These are phyloP conservation scores for Ecliptopera silaceata DNA, from an alignment of 2,888 invertebrate genomes.

Conservation along the genomic window DNA sequence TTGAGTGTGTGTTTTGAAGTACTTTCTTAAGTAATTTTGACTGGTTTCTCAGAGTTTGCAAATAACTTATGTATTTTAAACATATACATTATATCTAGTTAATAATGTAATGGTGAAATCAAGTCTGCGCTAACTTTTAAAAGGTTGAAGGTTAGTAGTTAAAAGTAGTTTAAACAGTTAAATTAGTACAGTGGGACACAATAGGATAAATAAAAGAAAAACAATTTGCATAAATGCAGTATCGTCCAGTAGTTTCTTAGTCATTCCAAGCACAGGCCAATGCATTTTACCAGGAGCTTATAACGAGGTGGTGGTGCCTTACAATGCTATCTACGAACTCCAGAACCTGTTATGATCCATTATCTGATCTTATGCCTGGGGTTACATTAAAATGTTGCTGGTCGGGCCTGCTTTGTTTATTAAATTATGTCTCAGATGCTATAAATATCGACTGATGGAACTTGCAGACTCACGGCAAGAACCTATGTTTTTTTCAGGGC, in stretches of 20 bases:
- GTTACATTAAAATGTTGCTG: conserved; percentile 71
- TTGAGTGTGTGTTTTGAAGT: no score
- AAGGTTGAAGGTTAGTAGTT: no score
- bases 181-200: no score
- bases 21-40: no score
- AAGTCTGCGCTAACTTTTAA: no score
- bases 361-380: conserved; percentile 79
- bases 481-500: no score
- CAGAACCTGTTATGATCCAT: conserved; percentile 78
- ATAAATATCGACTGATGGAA: conserved; percentile 65
- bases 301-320: conserved; percentile 76
- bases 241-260: conserved; percentile 6
- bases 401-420: conserved; percentile 78
- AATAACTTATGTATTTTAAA: no score
- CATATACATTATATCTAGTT: no score
- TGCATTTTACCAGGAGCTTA: conserved; percentile 71
- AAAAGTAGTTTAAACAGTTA: no score
- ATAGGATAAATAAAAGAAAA: no score
- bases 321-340: conserved; percentile 78
- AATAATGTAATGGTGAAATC: no score
- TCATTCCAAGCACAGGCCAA: conserved; percentile 17
- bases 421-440: conserved; percentile 80
- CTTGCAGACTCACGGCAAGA: conserved; percentile 14
- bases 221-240: neutral
- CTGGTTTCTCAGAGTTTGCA: no score